Conservation (phyloP, 2,113 vertebrate species). For the Mormyrus lacerda region DNA sequence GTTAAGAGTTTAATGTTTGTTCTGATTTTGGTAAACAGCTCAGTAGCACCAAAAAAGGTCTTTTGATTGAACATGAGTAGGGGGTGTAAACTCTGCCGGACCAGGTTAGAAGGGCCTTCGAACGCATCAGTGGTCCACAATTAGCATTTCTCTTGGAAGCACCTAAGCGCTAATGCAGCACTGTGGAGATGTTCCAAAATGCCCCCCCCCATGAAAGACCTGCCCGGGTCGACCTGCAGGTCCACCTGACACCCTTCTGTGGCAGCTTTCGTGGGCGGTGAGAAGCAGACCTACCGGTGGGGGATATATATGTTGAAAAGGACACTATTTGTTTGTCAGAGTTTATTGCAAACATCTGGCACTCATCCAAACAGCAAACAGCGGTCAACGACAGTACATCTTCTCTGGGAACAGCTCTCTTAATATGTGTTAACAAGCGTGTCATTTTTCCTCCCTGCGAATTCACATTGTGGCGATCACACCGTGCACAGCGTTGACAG, state of each 20-base stretch:
- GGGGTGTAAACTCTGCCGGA: neutral
- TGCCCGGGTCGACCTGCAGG: neutral
- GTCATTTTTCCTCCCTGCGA: neutral
- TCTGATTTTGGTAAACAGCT: neutral
- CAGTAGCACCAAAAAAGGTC: neutral
- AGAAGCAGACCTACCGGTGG: neutral
- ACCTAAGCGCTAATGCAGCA: neutral
- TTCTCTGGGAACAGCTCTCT: neutral
- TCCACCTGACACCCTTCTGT: neutral
- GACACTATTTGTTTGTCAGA: neutral
- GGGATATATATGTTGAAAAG: neutral
- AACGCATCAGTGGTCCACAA: neutral
- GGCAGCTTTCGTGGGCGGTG: neutral
- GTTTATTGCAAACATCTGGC: neutral
- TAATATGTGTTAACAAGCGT: neutral
- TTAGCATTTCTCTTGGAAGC: neutral
- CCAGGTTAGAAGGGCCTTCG: neutral
- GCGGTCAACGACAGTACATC: neutral
- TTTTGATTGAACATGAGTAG: neutral
- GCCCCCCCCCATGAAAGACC: neutral
- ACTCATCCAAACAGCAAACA: neutral
- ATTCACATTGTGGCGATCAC: neutral
- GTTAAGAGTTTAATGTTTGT: neutral
- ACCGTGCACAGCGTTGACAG: too few relatives aligned
- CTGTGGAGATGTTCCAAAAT: neutral